Base-by-base conservation (phyloP, 2,113 vertebrate genomes). In the Pomatostomus ruficeps region DNA sequence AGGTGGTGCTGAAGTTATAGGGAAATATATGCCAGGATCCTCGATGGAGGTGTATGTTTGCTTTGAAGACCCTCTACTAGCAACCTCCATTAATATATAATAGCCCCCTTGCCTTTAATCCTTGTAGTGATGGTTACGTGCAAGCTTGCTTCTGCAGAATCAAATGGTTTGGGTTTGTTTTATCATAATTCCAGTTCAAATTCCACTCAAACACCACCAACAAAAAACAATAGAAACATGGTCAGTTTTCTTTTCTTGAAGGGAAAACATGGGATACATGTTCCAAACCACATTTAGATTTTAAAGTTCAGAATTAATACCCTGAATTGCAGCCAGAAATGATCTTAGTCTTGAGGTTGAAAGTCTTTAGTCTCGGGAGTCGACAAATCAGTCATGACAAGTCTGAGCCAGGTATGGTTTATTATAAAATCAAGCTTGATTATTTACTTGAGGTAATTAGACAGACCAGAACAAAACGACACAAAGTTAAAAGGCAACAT, bases 371-470 rank as follows among this genome's bases (percentile, higher is more conserved):
- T 73, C 79, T 86, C 83, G 65, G 59, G 75, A 93, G 46, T 48
- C 2, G 1, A 93, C 84, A 94, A 94, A 96, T 90, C 94, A 96
- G 59, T 63, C 78, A 83, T 84, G 91, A 94, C 91, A 96, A 79
- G 38, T 55, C 82, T 88, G 58, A 95, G 68, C n/a, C 2, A 1
- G 65, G 71, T 77, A 80, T 45, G 59, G 63, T 71, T 96, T 95
- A 73, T 93, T 94, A 94, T 57, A 91, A 95, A 96, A 94, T 94
- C 94, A 93, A 76, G 79, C 75, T 88, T 94, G 78, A 95, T 95
- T 91, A 91, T 74, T 73, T 83, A 40, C 85, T 91, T 77, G 71
- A 94, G 36, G 85, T 95, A 93, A 91, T 96, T 86, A 93, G 67
- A 59, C 77, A 71, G 68, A 93, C 9, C 71, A 94, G 85, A 95